Conservation (phyloP, 2,113 vertebrate genomes). For the Lasiurus borealis region DNA sequence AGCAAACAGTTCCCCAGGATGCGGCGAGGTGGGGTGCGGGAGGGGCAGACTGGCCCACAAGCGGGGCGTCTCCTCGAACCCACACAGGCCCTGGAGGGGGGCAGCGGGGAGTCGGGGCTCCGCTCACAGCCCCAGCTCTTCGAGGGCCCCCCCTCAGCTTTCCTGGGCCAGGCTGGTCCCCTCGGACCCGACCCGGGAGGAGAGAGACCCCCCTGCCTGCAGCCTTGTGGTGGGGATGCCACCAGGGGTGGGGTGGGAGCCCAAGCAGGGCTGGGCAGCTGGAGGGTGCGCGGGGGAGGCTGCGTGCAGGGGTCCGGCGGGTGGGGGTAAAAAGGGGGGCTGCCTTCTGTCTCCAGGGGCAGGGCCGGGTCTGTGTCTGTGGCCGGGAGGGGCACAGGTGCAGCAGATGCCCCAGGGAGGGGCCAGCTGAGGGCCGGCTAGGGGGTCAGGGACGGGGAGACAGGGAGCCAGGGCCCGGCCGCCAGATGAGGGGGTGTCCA, state of each 20-base stretch:
- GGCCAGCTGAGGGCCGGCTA: no score
- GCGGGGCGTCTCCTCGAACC: accelerated
- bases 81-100: not conserved
- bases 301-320: accelerated
- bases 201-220: not conserved
- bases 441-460: no score
- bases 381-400: no score
- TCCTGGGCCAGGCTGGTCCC: not conserved
- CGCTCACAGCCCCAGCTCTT: not conserved
- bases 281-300: not conserved
- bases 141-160: not conserved
- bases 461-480: not conserved
- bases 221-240: accelerated
- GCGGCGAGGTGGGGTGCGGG: not conserved
- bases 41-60: accelerated
- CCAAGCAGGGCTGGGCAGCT: not conserved
- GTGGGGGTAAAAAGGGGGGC: not conserved
- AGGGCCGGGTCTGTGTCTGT: not conserved
- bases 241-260: not conserved
- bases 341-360: no score
- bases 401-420: no score
- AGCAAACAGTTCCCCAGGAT: no score
- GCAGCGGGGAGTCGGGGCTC: no score
- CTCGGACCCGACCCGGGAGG: no score
- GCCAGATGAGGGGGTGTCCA: no score